These are phyloP conservation scores for Ameiurus melas DNA, from an alignment of 2,113 vertebrate species.

Conservation along the genomic window DNA sequence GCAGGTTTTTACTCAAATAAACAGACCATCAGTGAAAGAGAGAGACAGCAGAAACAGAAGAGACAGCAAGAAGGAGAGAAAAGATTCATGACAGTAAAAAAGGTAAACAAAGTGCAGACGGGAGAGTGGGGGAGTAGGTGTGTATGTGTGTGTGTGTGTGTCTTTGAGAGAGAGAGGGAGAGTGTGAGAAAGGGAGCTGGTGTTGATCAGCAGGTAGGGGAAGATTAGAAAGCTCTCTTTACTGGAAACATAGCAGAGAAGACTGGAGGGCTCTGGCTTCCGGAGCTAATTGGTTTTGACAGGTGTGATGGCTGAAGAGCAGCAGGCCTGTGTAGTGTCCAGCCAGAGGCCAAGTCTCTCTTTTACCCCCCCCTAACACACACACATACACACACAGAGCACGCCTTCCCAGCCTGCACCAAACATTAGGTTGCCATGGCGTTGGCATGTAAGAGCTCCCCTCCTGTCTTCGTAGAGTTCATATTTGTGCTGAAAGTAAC, in stretches of 20 bases:
- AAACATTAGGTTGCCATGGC: conserved; percentile 32
- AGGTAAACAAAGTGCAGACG: conserved; percentile 47
- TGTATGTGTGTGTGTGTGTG: background rate
- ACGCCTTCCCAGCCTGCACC: background rate
- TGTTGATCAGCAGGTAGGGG: conserved; percentile 52
- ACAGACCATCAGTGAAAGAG: conserved; percentile 50
- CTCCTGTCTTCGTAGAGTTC: conserved; percentile 46
- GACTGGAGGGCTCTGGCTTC: conserved; percentile 33
- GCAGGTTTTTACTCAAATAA: conserved; percentile 57
- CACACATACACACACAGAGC: conserved; percentile 20
- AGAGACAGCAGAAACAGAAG: conserved; percentile 45
- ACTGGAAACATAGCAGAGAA: conserved; percentile 32
- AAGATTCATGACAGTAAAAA: conserved; percentile 56
- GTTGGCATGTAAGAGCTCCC: conserved; percentile 18
- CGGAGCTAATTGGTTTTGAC: conserved; percentile 55
- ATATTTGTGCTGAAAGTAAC: conserved; percentile 59
- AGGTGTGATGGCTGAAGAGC: conserved; percentile 48
- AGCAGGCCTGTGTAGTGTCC: conserved; percentile 48
- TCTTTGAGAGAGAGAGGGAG: background rate
- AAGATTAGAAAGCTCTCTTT: conserved; percentile 38
- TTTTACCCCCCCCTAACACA: conserved; percentile 11
- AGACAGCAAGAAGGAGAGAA: conserved; percentile 36
- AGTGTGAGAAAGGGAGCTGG: conserved; percentile 3
- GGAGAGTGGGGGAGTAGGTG: conserved; percentile 24
- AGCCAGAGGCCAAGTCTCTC: conserved; percentile 37